Base-by-base conservation (phyloP, 2,797 vertebrate species). In the Okamejei kenojei region DNA sequence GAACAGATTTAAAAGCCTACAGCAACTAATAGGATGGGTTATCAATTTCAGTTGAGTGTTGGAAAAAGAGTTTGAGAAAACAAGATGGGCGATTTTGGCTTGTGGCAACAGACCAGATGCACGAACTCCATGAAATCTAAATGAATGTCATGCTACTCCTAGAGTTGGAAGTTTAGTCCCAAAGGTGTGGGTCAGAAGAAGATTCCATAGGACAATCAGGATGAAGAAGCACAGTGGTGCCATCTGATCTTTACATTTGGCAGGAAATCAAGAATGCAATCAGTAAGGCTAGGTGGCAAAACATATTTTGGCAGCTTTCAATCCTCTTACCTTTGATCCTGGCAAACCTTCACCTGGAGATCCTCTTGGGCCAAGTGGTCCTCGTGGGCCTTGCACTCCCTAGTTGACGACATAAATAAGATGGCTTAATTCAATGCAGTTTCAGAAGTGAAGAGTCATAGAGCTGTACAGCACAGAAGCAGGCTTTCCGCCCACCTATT, bases 371-470 rank as follows among this genome's bases (percentile, higher is more conserved):
- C 97, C 97, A 26, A 97, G 96, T 93, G 97, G 97, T 90, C 98
- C 97, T 94, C 96, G 96, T 76, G 98, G 98, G 93, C 98, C 98
- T 93, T 98, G 97, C 68, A 96, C 94, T 94, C 98, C 98, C 98
- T 99, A 93, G 35, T 35, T 15, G 23, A 45, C 5, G 10, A 81
- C 29, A 58, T 23, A 93, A 68, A 71, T 45, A 23, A 45, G 1
- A 15, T 93, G 23, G 21, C 38, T 38, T 76, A 74, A 92, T 58
- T 88, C 29, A 86, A 63, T 29, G 88, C 35, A 76, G 1, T 92
- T 76, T 35, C 6, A 92, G 23, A 11, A 15, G 68, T 54, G 11
- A 10, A 38, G 45, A 71, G 45, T 45, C 45, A 45, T 45, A 45
- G 45, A 45, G 45, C 45, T 45, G 45, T 45, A 45, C 45, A 45